Evolutionary conservation across 2,113 vertebrate genomes (phyloP).

Genomic region (Petrocephalus zakoni): DNA sequence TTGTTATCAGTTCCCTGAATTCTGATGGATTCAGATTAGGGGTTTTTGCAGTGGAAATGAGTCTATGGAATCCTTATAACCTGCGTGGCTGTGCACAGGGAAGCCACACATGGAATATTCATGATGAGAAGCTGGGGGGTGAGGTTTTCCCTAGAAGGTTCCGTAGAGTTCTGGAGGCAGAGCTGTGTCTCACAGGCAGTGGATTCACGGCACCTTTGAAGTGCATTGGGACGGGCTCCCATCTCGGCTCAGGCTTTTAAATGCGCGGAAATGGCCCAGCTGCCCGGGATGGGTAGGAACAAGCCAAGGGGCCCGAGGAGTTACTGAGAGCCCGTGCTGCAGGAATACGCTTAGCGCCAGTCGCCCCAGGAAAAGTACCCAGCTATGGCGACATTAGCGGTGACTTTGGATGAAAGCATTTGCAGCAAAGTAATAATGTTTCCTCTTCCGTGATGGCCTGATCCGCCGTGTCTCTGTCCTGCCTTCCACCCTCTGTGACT

Average conservation of each 20-base stretch:
- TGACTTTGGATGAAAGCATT: not conserved
- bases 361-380: slow-evolving; percentile 16
- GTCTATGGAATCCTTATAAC: not conserved
- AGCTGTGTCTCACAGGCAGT: not conserved
- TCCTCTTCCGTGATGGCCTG: not conserved
- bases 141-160: not conserved
- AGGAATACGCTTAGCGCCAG: not conserved
- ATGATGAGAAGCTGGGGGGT: not conserved
- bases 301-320: not conserved
- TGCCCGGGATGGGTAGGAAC: not conserved
- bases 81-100: not conserved
- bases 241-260: not conserved
- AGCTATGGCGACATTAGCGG: not conserved
- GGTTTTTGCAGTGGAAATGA: not conserved
- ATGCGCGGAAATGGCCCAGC: not conserved
- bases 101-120: not conserved
- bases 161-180: not conserved
- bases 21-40: not conserved
- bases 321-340: not conserved
- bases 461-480: not conserved
- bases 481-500: too few relatives aligned
- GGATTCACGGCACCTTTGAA: not conserved
- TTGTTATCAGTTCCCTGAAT: not conserved
- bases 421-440: not conserved
- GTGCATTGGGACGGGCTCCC: not conserved